Evolutionary conservation across 2,113 vertebrate species (phyloP), one percentile per base, ranked within the genome.

Genomic region (Neopipo cinnamomea): DNA sequence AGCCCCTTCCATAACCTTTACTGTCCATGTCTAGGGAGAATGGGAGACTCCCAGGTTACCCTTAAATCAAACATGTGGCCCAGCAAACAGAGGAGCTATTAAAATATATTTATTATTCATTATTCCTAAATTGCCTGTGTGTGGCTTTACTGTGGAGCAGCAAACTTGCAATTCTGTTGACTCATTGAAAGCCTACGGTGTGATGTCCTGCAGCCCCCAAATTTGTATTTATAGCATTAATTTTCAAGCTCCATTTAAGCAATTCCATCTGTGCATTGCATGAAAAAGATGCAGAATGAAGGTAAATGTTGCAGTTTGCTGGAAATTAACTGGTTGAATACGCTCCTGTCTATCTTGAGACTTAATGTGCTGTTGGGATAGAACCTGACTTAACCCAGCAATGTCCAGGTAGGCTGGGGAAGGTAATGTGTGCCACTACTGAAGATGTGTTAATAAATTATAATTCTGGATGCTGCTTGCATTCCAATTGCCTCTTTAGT

Each of bases 81-180:
- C 79, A 80, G 79, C 85, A 97, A 97, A 96, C 6, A 35, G 47
- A 97, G 95, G 65, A 91, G 95, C 96, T 97, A 98, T 98, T 98
- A 98, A 98, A 97, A 97, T 96, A 94, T 97, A 98, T 98, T 98
- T 97, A 98, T 98, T 98, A 98, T 98, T 98, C 97, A 98, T 98
- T 98, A 98, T 97, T 97, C 98, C 97, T 73, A 98, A 98, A 98
- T 98, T 98, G 97, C 98, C 97, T 94, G 92, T 75, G 67, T 90
- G 97, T 95, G 96, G 95, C 96, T 91, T 91, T 96, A 91, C 91
- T 77, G 88, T 27, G 91, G 93, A 91, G 95, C 7, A 81, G 87
- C 93, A 96, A 97, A 97, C 95, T 97, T 87, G 75, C 66, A 89
- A 8, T 98, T 98, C 91, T 97, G 98, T 98, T 94, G 98, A 98